A percentile compares a stretch with the other conserved stretches of the same genome.
Conservation (phyloP, 2,797 vertebrate genomes). For the Hirundo rustica region DNA sequence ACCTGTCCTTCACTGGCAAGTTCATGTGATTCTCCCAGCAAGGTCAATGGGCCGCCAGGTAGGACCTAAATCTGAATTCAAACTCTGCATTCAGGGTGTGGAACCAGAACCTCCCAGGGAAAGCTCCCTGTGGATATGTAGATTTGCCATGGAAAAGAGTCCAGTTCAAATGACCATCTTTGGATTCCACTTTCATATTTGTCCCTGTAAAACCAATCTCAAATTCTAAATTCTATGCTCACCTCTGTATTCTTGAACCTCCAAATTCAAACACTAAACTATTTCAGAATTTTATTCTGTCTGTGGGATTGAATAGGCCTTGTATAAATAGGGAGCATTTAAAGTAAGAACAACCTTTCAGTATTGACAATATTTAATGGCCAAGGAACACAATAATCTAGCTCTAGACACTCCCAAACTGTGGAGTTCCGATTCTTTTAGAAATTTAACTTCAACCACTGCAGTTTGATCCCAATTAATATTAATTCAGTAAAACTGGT, state of each 20-base stretch:
- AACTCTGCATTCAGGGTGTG: not conserved
- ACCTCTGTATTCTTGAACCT: not conserved
- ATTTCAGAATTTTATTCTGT: not conserved
- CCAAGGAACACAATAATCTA: not conserved
- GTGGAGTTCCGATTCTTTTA: not conserved
- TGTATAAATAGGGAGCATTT: not conserved
- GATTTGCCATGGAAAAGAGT: not conserved
- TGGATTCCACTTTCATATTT: not conserved
- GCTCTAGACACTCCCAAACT: not conserved
- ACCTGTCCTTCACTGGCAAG: not conserved
- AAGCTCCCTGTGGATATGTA: not conserved
- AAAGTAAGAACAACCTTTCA: not conserved
- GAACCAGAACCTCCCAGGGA: not conserved
- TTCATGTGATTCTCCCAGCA: not conserved
- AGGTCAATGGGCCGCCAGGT: not conserved
- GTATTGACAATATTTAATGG: not conserved
- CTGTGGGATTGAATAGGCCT: not conserved
- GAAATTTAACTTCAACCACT: not conserved
- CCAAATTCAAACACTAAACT: not conserved
- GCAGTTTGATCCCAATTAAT: not conserved
- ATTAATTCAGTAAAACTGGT: not conserved
- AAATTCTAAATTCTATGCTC: not conserved
- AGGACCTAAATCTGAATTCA: not conserved
- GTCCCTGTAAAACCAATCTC: not conserved
- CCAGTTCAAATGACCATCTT: not conserved